phyloP scores from a whole-genome alignment of 2,113 vertebrate species.

The human region GRCh38 chr3:9970001-9970500 shows the following conservation, averaged over 20 bases:
- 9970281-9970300: not conserved
- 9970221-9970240: not conserved
- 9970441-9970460: not conserved
- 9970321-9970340: not conserved
- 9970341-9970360: not conserved
- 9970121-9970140: not conserved
- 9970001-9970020: not conserved
- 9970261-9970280: not conserved
- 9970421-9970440: not conserved
- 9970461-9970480: not conserved
- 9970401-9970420: not conserved
- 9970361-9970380: not conserved
- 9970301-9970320: not conserved
- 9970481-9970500: not conserved
- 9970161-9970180: not conserved
- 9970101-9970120: not conserved
- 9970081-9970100: not conserved
- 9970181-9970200: not conserved
- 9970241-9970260: not conserved
- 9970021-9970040: constrained; percentile 14
- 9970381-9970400: not conserved
- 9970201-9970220: not conserved
- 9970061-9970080: not conserved
- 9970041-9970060: not conserved
- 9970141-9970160: not conserved